Base-by-base conservation (phyloP, 2,888 invertebrate genomes). In the Petrophora chlorosata region DNA sequence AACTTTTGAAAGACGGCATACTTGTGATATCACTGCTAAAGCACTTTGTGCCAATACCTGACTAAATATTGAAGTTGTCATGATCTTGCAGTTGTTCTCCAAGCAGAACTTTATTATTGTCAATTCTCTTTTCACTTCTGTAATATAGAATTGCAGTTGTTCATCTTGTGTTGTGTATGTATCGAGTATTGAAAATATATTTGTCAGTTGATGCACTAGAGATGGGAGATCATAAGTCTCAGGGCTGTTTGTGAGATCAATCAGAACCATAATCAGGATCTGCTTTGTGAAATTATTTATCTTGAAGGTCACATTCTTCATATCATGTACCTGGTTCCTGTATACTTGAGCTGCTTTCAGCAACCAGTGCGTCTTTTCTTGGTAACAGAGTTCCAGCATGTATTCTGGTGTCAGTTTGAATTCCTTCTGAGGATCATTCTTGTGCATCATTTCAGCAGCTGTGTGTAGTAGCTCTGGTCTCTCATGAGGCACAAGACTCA, bases 231-330 rank as follows among this genome's bases (percentile, higher is more conserved):
- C 90, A 60, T 84, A 86, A 25, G 86, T 86, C 63, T 90, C 88
- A 5, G 83, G 80, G 49, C 85, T 85, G 59, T 90, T 91, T 1
- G 90, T 89, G 5, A 90, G 70, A 56, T 90, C 90, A 53, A 91
- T 89, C 0, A 91, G 79, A 45, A 89, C 85, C 82, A 91, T 85
- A 35, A 90, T 86, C 10, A 90, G 79, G 46, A 91, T 84, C 71
- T 90, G 90, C 69, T 89, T 90, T 1, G 87, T 87, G 49, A 90
- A 88, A 56, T 86, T 86, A 60, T 90, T 89, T 2, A 90, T 90
- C 70, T 88, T 88, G 55, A 86, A 90, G 53, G 85, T 85, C 1
- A 85, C 85, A 73, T 77, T 89, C 59, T 87, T 89, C 76, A 87
- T 82, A 45, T 88, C 86, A 61, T 85, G 82, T 1, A 90, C 65